Conservation (phyloP, 2,888 invertebrate genomes). For the Lucinisca nassula region DNA sequence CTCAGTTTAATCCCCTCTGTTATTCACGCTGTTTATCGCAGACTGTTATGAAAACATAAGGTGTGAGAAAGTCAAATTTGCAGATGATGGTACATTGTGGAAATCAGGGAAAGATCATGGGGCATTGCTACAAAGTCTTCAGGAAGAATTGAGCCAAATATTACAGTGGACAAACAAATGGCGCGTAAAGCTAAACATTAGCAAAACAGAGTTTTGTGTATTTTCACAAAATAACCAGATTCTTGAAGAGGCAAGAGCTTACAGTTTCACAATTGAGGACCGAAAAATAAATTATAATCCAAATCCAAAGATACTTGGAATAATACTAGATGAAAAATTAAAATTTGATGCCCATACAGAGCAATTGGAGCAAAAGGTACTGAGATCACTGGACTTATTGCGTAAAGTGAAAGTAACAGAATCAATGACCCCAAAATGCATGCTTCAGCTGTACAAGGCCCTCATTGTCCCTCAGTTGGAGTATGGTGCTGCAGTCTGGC, state of each 20-base stretch:
- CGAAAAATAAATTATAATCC: not conserved
- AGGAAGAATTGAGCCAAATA: not conserved
- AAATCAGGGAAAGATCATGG: not conserved
- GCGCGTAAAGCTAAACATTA: conserved; percentile 3
- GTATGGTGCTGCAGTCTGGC: not conserved
- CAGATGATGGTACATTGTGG: conserved; percentile 20
- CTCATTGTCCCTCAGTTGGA: conserved; percentile 11
- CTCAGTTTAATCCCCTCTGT: not conserved
- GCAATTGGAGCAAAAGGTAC: not conserved
- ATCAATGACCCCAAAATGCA: too few species aligned
- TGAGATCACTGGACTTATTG: not conserved
- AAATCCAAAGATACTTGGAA: conserved; percentile 13
- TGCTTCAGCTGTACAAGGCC: not conserved
- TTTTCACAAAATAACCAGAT: not conserved
- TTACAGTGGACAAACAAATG: not conserved
- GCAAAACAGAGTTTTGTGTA: conserved; percentile 6
- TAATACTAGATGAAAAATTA: conserved; percentile 5
- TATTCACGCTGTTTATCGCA: not conserved
- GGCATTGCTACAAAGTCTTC: not conserved
- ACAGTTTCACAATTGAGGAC: not conserved
- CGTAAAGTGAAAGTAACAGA: conserved; percentile 11
- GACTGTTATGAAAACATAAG: not conserved
- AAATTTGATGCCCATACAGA: conserved; percentile 12
- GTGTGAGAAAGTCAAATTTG: conserved; percentile 18
- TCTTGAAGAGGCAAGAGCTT: not conserved